Evolutionary conservation across 2,797 vertebrate genomes (phyloP), one percentile per base, ranked within the genome.

Genomic region (Notoglanidium macrostoma): DNA sequence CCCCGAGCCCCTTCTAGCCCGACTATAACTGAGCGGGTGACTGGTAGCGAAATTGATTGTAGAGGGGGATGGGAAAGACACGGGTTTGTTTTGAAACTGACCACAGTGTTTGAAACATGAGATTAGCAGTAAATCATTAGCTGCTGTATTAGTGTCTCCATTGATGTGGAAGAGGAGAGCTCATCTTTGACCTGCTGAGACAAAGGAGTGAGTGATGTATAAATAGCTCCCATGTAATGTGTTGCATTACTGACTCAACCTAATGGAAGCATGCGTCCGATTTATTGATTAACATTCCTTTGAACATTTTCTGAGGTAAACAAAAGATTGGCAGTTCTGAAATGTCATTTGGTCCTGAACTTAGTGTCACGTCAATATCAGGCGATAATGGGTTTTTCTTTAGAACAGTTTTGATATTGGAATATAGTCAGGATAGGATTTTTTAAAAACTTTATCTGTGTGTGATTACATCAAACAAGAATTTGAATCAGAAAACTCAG

Each of bases 171-270:
- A 85, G 83, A 73, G 74, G 87, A 87, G 89, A 87, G 91, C 83
- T 84, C 88, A 85, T 92, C 90, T 93, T 93, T 93, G 92, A 93
- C 92, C 85, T 84, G 90, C 85, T 89, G 91, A 94, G 93, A 90
- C 89, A 83, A 55, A 65, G 8, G 70, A 57, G 90, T 57, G 55
- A 9, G 88, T 81, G 65, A 76, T 46, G 85, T 51, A 57, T 55
- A 88, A 90, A 90, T 86, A 90, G 91, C 79, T 74, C 88, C 87
- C 87, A 74, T 85, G 85, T 15, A 0, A 89, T 87, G 87, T 89
- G 84, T 91, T 90, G 76, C 78, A 90, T 94, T 92, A 89, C 90
- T 83, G 80, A 86, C 89, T 89, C 89, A 88, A 81, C 73, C 44
- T 85, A 81, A 88, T 88, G 68, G 83, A 65, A 85, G 83, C 77